Percentiles rank a stretch among this genome's conserved stretches.
These are phyloP conservation scores for Pseudanteris insignis DNA, from an alignment of 2,888 invertebrate genomes.

Conservation along the genomic window DNA sequence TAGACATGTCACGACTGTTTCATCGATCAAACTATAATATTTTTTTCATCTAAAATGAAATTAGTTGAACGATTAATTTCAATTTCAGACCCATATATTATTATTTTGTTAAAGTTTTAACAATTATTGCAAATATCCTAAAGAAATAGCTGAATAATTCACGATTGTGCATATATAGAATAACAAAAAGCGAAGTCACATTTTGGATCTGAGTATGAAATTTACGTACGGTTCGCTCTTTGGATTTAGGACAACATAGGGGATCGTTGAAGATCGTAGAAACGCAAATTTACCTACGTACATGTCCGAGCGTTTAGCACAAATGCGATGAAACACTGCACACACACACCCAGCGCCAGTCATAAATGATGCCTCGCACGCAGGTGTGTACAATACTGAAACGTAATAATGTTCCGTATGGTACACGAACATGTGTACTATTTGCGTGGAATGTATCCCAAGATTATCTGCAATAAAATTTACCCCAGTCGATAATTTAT, in stretches of 20 bases:
- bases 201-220: too few relatives aligned
- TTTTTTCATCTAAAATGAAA: background rate
- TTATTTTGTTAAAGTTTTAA: too few relatives aligned
- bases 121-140: too few relatives aligned
- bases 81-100: too few relatives aligned
- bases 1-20: background rate
- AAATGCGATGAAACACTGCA: slow-evolving; percentile 43
- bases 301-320: slow-evolving; percentile 43
- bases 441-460: slow-evolving; percentile 31
- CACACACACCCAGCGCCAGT: slow-evolving; percentile 40
- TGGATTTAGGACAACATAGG: too few relatives aligned
- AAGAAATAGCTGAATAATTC: too few relatives aligned
- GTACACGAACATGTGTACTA: slow-evolving; percentile 24
- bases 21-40: slow-evolving; percentile 5
- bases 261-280: slow-evolving; percentile 40
- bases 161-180: too few relatives aligned
- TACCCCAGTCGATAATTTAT: slow-evolving; percentile 39
- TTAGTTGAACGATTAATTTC: too few relatives aligned
- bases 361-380: slow-evolving; percentile 43
- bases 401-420: slow-evolving; percentile 36
- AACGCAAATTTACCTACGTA: slow-evolving; percentile 40
- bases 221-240: too few relatives aligned
- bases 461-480: slow-evolving; percentile 37
- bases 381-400: slow-evolving; percentile 41
- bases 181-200: too few relatives aligned